Base-by-base conservation (phyloP, 2,113 vertebrate genomes). In the Onychostoma macrolepis region DNA sequence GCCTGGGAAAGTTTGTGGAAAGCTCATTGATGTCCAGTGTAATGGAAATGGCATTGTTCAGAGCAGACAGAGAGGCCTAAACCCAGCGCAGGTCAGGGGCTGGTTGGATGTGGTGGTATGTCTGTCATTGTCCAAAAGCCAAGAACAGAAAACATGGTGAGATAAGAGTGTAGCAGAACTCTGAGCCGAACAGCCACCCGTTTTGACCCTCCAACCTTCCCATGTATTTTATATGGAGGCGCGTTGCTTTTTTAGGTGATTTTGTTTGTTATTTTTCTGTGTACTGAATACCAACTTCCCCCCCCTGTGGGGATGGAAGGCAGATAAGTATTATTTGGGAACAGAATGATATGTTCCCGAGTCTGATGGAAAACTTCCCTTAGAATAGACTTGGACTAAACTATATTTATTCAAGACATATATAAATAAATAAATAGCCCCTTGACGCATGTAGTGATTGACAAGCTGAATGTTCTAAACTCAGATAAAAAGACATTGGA, bases 1-100 rank as follows among this genome's bases (percentile, higher is more conserved):
- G 90, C 93, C 92, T 95, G 95, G 95, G 94, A 95, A 95, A 94
- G 95, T 95, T 95, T 94, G 84, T 91, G 90, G 90, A 93, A 86
- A 91, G 88, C 69, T 87, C 89, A 94, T 93, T 93, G 93, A 91
- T 92, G 91, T 93, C 90, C 93, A 94, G 36, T 93, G 90, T 94
- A 85, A 89, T 94, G 94, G 92, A 95, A 94, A 94, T 83, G 82
- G 87, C 87, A 91, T 94, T 95, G 94, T 95, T 93, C 93, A 91
- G 88, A 86, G 90, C 91, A 93, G 91, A 92, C 88, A 87, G 85
- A 58, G 58, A 53, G 86, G 86, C 89, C 90, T 88, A 92, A 92
- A 92, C 83, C 26, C 89, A 87, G 88, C 82, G 82, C 83, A 89
- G 91, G 91, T 92, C 89, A 91, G 86, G 80, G 83, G 74, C 83